Percentiles rank a stretch among this genome's conserved stretches.
Conservation (phyloP, 2,888 invertebrate species). For the Hypsopygia costalis region DNA sequence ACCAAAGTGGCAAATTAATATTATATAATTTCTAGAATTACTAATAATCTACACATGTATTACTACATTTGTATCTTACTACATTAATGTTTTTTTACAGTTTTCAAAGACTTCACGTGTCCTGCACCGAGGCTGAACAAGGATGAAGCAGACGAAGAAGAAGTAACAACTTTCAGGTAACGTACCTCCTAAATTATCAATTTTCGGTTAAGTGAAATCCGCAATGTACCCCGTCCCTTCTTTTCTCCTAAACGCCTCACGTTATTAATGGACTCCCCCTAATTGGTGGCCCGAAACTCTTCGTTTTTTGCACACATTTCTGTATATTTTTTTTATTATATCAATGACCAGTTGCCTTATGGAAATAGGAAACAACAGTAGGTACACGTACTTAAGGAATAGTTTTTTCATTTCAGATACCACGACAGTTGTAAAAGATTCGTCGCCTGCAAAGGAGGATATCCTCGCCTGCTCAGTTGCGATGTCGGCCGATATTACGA, state of each 20-base stretch:
- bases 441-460: conserved; percentile 48
- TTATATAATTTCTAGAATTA: too few relatives aligned
- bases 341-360: too few relatives aligned
- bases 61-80: too few relatives aligned
- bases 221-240: too few relatives aligned
- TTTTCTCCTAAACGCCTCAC: too few relatives aligned
- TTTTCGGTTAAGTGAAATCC: too few relatives aligned
- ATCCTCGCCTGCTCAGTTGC: conserved; percentile 51
- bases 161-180: conserved; percentile 18
- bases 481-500: conserved; percentile 49
- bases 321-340: not conserved
- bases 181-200: not conserved
- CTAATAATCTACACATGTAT: too few relatives aligned
- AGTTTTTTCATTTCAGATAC: conserved; percentile 31
- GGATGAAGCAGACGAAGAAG: conserved; percentile 25
- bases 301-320: not conserved
- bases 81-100: too few relatives aligned
- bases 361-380: too few relatives aligned
- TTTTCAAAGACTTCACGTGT: conserved; percentile 21
- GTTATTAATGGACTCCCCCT: too few relatives aligned
- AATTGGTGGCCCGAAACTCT: too few relatives aligned
- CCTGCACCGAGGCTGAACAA: conserved; percentile 31
- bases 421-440: conserved; percentile 42
- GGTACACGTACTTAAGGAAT: not conserved
- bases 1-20: too few relatives aligned